These are phyloP conservation scores for Phrynosoma platyrhinos DNA, from an alignment of 2,113 vertebrate genomes.

Conservation along the genomic window DNA sequence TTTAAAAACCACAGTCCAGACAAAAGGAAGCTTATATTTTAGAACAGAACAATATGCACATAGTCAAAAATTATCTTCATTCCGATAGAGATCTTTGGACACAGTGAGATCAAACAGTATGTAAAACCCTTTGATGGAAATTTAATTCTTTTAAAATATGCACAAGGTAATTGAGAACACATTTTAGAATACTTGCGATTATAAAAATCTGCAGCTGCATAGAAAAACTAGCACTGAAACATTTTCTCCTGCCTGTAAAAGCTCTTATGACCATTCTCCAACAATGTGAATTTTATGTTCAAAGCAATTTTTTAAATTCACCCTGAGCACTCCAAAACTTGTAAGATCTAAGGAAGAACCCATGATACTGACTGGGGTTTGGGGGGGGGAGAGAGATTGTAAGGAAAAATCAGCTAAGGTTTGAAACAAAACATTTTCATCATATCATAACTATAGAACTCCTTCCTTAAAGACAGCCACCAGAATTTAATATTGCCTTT, in stretches of 20 bases:
- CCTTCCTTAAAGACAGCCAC: background rate
- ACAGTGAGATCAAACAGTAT: conserved; percentile 72
- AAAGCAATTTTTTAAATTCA: background rate
- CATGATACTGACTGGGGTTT: no score
- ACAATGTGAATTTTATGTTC: conserved; percentile 8
- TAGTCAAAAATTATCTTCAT: conserved; percentile 61
- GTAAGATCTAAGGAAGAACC: background rate
- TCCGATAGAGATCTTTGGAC: conserved; percentile 64
- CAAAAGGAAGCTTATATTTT: conserved; percentile 53
- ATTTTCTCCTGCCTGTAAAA: conserved; percentile 64
- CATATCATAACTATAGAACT: background rate
- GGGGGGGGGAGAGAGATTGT: background rate
- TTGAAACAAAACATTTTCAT: background rate
- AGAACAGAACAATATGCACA: conserved; percentile 27
- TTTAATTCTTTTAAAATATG: conserved; percentile 77
- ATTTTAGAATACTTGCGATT: conserved; percentile 69
- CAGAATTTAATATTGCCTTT: background rate
- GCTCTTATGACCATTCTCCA: conserved; percentile 39
- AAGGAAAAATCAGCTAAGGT: background rate
- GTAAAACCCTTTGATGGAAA: conserved; percentile 77
- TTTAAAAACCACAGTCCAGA: conserved; percentile 44
- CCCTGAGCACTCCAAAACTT: background rate
- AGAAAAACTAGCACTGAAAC: conserved; percentile 67
- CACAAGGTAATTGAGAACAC: conserved; percentile 77
- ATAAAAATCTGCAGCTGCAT: conserved; percentile 64